Evolutionary conservation across 2,113 vertebrate genomes (phyloP).

Genomic region (Eurystomus gularis): DNA sequence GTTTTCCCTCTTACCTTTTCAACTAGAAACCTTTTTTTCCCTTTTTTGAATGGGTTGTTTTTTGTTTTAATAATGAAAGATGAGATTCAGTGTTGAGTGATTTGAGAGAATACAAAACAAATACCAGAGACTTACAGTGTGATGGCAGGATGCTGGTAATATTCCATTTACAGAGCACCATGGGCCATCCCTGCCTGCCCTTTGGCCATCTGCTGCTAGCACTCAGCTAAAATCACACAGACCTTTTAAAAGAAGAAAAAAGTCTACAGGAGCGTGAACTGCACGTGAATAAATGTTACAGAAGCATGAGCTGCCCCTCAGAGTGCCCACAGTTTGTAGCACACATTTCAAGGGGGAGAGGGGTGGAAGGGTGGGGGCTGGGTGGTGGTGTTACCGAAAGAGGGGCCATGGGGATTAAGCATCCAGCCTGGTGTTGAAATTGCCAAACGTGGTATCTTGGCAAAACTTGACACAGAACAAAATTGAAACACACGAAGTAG

Average conservation of each 20-base stretch:
- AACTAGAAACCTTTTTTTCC: background rate
- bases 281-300: background rate
- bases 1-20: background rate
- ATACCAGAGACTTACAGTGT: background rate
- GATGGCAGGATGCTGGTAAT: conserved; percentile 26
- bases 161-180: conserved; percentile 41
- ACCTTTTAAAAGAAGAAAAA: background rate
- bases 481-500: conserved; percentile 14
- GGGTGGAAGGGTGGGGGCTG: no score
- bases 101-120: conserved; percentile 8
- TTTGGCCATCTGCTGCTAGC: conserved; percentile 45
- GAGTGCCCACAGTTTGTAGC: background rate
- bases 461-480: background rate
- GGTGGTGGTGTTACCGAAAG: background rate
- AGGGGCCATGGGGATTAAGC: background rate
- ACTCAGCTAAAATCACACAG: background rate
- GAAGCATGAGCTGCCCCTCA: background rate
- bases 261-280: background rate
- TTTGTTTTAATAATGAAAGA: conserved; percentile 22
- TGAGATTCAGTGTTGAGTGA: background rate
- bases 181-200: conserved; percentile 21
- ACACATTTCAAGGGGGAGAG: background rate
- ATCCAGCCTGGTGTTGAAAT: background rate
- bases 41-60: background rate
- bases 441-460: background rate